Percentiles rank a stretch among this genome's conserved stretches.
These are phyloP conservation scores for Hypocryptadius cinnamomeus DNA, from an alignment of 2,113 vertebrate species.

Conservation along the genomic window DNA sequence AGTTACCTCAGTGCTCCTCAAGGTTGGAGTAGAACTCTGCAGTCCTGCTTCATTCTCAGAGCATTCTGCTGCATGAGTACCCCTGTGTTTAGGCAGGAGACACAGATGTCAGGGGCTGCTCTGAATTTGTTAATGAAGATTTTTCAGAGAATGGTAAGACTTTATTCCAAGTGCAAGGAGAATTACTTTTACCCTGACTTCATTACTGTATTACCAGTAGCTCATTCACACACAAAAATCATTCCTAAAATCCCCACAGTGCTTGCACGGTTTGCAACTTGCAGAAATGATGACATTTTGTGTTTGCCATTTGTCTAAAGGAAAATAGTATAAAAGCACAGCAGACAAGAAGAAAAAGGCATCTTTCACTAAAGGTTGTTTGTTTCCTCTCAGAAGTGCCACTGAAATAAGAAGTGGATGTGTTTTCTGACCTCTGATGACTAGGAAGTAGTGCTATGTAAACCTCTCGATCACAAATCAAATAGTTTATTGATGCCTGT, in stretches of 20 bases:
- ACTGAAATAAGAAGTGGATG: neutral
- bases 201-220: neutral
- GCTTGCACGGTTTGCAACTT: neutral
- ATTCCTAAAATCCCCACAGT: neutral
- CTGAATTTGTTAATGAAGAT: neutral
- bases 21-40: neutral
- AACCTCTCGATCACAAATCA: neutral
- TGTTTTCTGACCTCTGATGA: neutral
- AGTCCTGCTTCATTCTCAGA: neutral
- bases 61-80: neutral
- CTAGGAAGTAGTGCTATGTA: neutral
- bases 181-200: neutral
- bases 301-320: neutral
- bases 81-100: neutral
- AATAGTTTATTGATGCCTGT: neutral
- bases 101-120: neutral
- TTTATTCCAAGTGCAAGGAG: neutral
- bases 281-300: neutral
- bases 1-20: neutral
- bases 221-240: neutral
- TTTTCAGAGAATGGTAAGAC: neutral
- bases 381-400: neutral
- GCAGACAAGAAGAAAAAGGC: neutral
- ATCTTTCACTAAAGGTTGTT: neutral
- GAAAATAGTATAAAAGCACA: neutral